Conservation (phyloP, 2,113 vertebrate genomes). For the Sigmodon hispidus region DNA sequence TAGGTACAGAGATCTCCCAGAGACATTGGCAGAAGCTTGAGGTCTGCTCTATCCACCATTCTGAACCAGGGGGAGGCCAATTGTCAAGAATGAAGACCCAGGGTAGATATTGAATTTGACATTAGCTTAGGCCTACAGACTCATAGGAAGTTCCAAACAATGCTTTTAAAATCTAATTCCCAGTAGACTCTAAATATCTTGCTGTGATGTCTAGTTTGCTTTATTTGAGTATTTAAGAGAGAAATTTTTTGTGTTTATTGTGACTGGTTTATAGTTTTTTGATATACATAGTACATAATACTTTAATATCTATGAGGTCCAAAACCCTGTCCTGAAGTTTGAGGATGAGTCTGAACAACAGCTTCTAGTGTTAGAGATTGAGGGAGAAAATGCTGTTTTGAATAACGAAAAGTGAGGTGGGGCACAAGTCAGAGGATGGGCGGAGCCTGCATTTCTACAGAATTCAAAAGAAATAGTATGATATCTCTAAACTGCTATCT, state of each 20-base stretch:
- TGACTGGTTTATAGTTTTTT: background rate
- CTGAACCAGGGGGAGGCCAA: background rate
- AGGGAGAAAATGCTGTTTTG: background rate
- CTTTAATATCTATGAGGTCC: background rate
- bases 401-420: background rate
- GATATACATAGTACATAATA: background rate
- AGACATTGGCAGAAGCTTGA: too few species aligned
- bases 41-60: background rate
- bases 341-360: background rate
- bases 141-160: background rate
- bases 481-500: background rate
- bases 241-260: background rate
- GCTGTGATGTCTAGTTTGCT: background rate
- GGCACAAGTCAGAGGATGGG: background rate
- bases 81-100: background rate
- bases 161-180: background rate
- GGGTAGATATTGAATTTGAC: background rate
- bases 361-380: background rate
- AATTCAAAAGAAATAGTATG: background rate
- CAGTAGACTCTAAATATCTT: background rate
- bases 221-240: background rate
- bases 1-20: too few species aligned
- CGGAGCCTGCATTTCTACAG: accelerated
- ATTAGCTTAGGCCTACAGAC: background rate
- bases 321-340: background rate